phyloP scores from a whole-genome alignment of 2,888 invertebrate species.

The Epirrhoe alternata region DNA sequence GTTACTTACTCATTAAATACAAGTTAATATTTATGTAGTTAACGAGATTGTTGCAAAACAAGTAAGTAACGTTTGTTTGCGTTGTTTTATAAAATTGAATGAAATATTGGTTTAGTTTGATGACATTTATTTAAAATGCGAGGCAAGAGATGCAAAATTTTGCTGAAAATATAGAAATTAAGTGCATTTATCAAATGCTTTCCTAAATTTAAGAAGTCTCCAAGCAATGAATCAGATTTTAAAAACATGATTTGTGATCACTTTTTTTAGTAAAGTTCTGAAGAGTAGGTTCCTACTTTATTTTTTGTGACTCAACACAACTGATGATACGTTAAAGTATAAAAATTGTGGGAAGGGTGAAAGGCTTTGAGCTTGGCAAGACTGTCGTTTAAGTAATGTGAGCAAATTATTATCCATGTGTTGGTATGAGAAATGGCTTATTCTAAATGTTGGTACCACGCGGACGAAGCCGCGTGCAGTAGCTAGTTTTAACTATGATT shows the following conservation, averaged over 20 bases:
- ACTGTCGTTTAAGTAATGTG: not conserved
- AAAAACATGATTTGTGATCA: no score
- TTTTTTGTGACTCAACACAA: not conserved
- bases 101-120: conserved; percentile 7
- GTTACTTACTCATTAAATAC: conserved; percentile 5
- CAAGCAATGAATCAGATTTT: no score
- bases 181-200: not conserved
- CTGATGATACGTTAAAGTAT: not conserved
- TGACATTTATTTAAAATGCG: not conserved
- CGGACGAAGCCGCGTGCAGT: no score
- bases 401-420: not conserved
- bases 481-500: not conserved
- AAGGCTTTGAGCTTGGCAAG: not conserved
- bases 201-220: not conserved
- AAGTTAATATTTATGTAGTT: conserved; percentile 14
- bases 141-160: no score
- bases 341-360: not conserved
- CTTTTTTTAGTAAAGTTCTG: not conserved
- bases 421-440: not conserved
- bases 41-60: conserved; percentile 22
- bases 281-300: not conserved
- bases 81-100: conserved; percentile 1
- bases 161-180: not conserved
- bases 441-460: no score
- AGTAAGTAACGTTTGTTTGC: conserved; percentile 10